A percentile compares a stretch with the other conserved stretches of the same genome.
Evolutionary conservation across 2,888 invertebrate species (phyloP).

Genomic region (Lordiphosa fenestrarum): DNA sequence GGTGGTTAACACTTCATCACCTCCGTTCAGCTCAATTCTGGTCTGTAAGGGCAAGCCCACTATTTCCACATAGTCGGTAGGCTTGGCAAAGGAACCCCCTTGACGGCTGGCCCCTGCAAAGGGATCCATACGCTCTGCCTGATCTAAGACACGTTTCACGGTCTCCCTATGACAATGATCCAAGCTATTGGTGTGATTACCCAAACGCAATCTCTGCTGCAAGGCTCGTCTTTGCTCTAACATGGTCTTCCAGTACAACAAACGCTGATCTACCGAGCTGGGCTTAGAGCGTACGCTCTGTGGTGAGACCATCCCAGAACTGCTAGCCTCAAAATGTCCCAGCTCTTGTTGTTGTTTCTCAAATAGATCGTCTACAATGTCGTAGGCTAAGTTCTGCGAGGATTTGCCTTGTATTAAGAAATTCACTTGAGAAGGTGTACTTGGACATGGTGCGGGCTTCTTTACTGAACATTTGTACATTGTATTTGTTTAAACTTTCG

Average conservation of each 20-base stretch:
- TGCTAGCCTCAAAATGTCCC: slow-evolving; percentile 4
- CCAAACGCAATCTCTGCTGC: slow-evolving; percentile 26
- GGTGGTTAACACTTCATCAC: neutral
- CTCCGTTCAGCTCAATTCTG: slow-evolving; percentile 34
- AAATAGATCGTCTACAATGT: slow-evolving; percentile 36
- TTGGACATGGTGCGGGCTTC: neutral
- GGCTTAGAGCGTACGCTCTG: neutral
- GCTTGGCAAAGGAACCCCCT: neutral
- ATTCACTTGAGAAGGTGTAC: slow-evolving; percentile 7
- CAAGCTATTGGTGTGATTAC: slow-evolving; percentile 35
- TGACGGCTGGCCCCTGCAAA: slow-evolving; percentile 33
- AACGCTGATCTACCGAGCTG: slow-evolving; percentile 56
- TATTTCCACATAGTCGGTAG: slow-evolving; percentile 36
- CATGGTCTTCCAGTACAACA: slow-evolving; percentile 70
- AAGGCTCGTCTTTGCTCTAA: slow-evolving; percentile 46
- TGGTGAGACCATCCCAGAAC: neutral
- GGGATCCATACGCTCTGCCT: slow-evolving; percentile 6
- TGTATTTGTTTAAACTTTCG: neutral
- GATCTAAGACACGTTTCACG: slow-evolving; percentile 48
- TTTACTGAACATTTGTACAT: slow-evolving; percentile 7
- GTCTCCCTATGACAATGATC: slow-evolving; percentile 47
- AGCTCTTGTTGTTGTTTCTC: neutral
- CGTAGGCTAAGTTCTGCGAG: slow-evolving; percentile 12
- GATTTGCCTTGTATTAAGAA: slow-evolving; percentile 1
- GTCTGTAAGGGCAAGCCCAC: slow-evolving; percentile 34